Conservation (phyloP, 2,113 vertebrate species). For the Apus apus region DNA sequence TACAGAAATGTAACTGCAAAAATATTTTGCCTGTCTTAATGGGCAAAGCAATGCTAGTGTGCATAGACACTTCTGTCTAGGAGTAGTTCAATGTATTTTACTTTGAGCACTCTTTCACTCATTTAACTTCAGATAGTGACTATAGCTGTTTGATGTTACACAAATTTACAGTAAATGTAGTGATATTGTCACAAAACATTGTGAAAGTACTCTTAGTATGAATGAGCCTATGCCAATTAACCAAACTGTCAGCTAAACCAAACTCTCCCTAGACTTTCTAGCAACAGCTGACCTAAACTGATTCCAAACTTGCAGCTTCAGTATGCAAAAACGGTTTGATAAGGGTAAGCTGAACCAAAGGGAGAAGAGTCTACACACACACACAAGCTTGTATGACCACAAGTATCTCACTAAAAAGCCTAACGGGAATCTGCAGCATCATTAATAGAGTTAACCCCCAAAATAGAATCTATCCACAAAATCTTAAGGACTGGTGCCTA, state of each 20-base stretch:
- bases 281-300: neutral
- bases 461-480: neutral
- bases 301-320: neutral
- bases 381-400: neutral
- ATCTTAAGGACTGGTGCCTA: neutral
- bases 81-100: neutral
- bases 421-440: neutral
- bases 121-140: neutral
- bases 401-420: neutral
- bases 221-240: constrained; percentile 1
- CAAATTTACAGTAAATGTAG: neutral
- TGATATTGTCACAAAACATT: neutral
- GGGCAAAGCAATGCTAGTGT: neutral
- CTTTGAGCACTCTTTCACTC: neutral
- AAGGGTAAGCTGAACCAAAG: neutral
- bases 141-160: neutral
- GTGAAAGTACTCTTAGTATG: neutral
- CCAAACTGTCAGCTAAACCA: neutral
- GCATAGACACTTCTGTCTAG: neutral
- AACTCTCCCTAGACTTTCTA: neutral
- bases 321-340: neutral
- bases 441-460: neutral
- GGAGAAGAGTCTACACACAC: neutral
- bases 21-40: neutral
- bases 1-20: neutral